A percentile compares a stretch with the other conserved stretches of the same genome.
Conservation (phyloP, 1,140 invertebrate genomes). For the Cotesia glomerata region DNA sequence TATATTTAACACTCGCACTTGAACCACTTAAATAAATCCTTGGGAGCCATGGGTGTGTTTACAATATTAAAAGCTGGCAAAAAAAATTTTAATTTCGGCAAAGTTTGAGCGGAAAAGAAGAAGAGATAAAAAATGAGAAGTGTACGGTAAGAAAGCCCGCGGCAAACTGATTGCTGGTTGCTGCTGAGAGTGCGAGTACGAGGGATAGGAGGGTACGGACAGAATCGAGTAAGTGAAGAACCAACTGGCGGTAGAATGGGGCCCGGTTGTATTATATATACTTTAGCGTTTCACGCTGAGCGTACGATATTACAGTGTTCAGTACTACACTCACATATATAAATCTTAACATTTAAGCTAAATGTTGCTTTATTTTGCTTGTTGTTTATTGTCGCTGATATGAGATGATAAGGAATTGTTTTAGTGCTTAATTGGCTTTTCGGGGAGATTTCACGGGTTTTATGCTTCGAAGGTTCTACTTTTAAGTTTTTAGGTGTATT, state of each 20-base stretch:
- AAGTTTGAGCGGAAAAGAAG: neutral
- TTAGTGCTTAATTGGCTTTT: no score
- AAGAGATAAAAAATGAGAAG: neutral
- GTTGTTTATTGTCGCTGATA: no score
- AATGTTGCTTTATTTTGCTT: no score
- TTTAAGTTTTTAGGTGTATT: neutral
- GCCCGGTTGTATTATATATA: neutral
- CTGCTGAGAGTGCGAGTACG: neutral
- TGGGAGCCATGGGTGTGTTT: neutral
- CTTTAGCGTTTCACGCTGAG: neutral
- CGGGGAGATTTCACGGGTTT: no score
- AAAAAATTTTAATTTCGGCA: neutral
- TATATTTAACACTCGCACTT: neutral
- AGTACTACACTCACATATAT: no score
- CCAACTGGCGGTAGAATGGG: constrained; percentile 27
- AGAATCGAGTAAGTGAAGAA: no score
- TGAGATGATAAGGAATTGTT: no score
- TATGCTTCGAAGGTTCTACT: no score
- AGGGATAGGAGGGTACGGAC: no score
- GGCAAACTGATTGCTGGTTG: constrained; percentile 31
- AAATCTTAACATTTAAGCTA: no score
- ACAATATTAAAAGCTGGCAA: constrained; percentile 1
- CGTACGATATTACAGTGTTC: neutral
- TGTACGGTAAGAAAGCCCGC: constrained; percentile 27
- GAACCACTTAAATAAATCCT: no score